Evolutionary conservation across 2,797 vertebrate species (phyloP), one percentile per base, ranked within the genome.

Genomic region (Molothrus ater): DNA sequence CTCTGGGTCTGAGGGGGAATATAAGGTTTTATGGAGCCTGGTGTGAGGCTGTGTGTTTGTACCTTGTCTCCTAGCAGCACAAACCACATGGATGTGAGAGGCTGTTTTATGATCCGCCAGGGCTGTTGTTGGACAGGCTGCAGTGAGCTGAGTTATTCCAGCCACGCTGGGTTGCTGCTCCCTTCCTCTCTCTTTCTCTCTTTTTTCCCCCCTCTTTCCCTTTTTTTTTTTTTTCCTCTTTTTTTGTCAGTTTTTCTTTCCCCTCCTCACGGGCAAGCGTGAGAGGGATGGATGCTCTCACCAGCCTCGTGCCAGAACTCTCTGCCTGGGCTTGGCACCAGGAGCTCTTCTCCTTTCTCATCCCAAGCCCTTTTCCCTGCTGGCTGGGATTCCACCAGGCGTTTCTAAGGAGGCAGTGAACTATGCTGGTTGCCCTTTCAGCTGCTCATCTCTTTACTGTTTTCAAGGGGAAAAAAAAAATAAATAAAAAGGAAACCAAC

Each of bases 61-160:
- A 86, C 68, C 43, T 76, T 13, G 88, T 98, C 91, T 97, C 97
- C 94, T 89, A 92, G 98, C 97, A 97, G 97, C 96, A 17, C 70
- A 92, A 95, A 80, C 94, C 96, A 75, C 95, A 96, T 83, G 78
- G 86, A 92, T 93, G 80, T 90, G 87, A 91, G 92, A 92, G 92
- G 72, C 89, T 95, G 91, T 82, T 96, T 96, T 96, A 94, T 96
- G 92, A 93, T 85, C 91, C 16, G 76, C 92, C 95, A 82, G 95
- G 89, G 93, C 95, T 96, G 93, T 92, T 92, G 89, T 78, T 97
- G 97, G 96, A 96, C 91, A 43, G 85, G 88, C 88, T 88, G 48
- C 93, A 93, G 81, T 66, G 85, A 96, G 93, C 92, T 74, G 91
- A 93, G 91, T 80, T 96, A 93, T 96, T 96, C 95, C 95, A 95